Conservation (phyloP, 2,888 invertebrate species). For the Ypsolopha sequella region DNA sequence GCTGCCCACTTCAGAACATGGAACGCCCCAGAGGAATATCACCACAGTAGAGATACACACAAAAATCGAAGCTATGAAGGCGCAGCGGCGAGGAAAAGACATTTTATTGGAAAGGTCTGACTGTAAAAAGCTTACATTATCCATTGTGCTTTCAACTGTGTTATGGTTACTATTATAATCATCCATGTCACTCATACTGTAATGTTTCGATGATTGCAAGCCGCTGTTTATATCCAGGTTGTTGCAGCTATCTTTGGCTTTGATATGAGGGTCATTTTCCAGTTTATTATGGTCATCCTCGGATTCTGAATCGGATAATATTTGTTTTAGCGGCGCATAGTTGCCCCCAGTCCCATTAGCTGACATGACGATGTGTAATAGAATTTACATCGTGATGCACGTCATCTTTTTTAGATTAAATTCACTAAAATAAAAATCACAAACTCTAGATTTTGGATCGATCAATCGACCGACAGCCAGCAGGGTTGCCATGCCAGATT, state of each 20-base stretch:
- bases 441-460: too few species aligned
- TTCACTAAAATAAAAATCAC: too few species aligned
- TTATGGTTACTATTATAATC: slow-evolving; percentile 58
- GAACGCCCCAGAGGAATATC: slow-evolving; percentile 81
- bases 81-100: slow-evolving; percentile 76
- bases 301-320: slow-evolving; percentile 82
- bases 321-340: slow-evolving; percentile 83
- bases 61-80: slow-evolving; percentile 78
- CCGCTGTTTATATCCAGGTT: slow-evolving; percentile 60
- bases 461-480: too few species aligned
- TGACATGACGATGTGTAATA: slow-evolving; percentile 35
- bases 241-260: slow-evolving; percentile 46
- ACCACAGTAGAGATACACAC: slow-evolving; percentile 79
- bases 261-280: slow-evolving; percentile 40
- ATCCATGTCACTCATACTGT: slow-evolving; percentile 58
- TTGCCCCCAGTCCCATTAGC: slow-evolving; percentile 61
- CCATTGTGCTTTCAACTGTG: slow-evolving; percentile 60
- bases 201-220: slow-evolving; percentile 52
- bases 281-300: slow-evolving; percentile 73
- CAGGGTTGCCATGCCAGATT: too few species aligned
- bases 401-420: too few species aligned
- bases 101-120: slow-evolving; percentile 68
- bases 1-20: slow-evolving; percentile 78
- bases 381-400: too few species aligned
- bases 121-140: slow-evolving; percentile 60